Percentiles rank a stretch among this genome's conserved stretches.
Evolutionary conservation across 2,797 vertebrate genomes (phyloP).

Genomic region (Darevskia mixta): DNA sequence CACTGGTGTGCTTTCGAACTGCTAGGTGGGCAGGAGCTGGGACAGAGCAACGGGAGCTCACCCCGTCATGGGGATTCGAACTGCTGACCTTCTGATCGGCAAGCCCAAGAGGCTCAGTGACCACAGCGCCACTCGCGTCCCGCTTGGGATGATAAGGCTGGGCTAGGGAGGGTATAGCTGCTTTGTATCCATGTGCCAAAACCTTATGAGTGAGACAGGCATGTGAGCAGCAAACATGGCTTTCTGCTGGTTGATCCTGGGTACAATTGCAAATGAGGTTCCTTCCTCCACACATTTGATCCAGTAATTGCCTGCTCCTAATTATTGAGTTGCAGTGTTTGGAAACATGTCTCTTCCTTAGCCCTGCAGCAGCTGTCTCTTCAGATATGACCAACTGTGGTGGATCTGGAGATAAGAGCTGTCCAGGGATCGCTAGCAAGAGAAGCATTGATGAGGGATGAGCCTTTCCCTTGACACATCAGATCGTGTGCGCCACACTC

Average conservation of each 20-base stretch:
- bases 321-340: constrained; percentile 5
- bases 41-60: no score
- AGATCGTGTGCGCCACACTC: no score
- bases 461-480: neutral
- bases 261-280: neutral
- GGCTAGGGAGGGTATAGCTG: neutral
- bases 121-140: no score
- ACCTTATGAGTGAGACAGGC: neutral
- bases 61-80: no score
- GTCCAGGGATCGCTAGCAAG: neutral
- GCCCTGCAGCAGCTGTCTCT: neutral
- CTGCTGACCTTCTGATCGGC: no score
- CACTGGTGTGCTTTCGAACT: no score
- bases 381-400: neutral
- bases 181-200: neutral
- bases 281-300: neutral
- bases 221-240: neutral
- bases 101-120: no score
- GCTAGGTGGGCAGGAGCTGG: no score
- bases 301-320: neutral
- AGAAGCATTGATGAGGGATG: neutral
- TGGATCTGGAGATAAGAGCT: neutral
- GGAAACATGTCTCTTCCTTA: neutral
- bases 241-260: neutral
- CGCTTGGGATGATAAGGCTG: neutral